These are phyloP conservation scores for Macrochelys suwanniensis DNA, from an alignment of 2,797 vertebrate genomes.

Conservation along the genomic window DNA sequence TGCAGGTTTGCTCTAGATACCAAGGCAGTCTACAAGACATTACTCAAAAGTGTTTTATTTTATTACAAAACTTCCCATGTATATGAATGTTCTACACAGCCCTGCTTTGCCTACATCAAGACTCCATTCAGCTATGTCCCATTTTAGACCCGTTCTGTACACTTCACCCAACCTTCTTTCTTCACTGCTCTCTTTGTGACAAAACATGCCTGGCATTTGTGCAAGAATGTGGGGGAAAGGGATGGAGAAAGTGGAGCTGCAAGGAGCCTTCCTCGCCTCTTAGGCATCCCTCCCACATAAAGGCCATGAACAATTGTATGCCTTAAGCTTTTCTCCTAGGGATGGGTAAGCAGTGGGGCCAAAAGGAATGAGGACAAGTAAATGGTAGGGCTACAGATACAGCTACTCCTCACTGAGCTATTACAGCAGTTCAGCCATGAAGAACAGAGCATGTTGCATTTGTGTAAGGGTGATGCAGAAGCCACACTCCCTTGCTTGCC, in stretches of 20 bases:
- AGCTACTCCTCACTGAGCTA: neutral
- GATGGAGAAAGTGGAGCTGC: neutral
- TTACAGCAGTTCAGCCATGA: neutral
- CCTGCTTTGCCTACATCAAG: neutral
- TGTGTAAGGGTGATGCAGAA: neutral
- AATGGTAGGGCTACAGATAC: neutral
- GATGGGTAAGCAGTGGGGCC: neutral
- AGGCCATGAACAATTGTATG: neutral
- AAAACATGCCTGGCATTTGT: neutral
- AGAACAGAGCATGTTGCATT: neutral
- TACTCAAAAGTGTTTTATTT: neutral
- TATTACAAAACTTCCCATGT: neutral
- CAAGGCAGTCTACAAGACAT: accelerated
- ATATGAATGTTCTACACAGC: neutral
- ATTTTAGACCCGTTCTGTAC: neutral
- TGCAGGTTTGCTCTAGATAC: neutral
- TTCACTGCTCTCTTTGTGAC: neutral
- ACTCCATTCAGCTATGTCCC: neutral
- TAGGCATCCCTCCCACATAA: neutral
- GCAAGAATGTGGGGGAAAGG: neutral
- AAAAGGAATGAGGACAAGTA: neutral
- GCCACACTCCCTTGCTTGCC: neutral
- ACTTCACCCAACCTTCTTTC: neutral
- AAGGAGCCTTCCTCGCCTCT: neutral
- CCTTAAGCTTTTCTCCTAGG: accelerated